Base-by-base conservation (phyloP, 2,888 invertebrate species). In the Drosophila setosimentum region DNA sequence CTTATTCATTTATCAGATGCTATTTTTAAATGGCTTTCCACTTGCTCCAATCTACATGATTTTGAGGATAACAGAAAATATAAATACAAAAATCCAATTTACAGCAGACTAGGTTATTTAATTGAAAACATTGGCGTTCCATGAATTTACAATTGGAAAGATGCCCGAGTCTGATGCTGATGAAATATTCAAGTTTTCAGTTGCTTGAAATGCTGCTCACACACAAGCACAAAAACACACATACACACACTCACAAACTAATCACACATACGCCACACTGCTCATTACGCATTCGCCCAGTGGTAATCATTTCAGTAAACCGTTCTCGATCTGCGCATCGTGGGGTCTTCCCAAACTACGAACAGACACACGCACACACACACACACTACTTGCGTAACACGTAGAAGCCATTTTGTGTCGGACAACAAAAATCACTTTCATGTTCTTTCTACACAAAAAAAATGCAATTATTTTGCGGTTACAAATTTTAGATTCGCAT, bases 301-400 rank as follows among this genome's bases (percentile, higher is more conserved):
- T 80, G 54, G 85, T 76, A 80, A 84, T 84, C 85, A 84, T 84
- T 87, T 78, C 78, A 84, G 84, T 87, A 87, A 84, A 80, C 87
- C 84, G 78, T 84, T 80, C 84, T 85, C 80, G 76, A 82, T 84
- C 82, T 71, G 60, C 53, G 54, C 76, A 62, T 59, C 66, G 30
- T 64, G 69, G 42, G 65, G 78, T 72, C 45, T 30, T 11, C 35
- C 49, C 54, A 16, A 45, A 32, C 35, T 11, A 27, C 32, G 24
- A 18, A 30, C 50, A 55, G 29, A 37, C 16, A n/a, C 18, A 49
- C 50, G 32, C 21, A 48, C 59, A 3, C 30, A 13, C 13, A 18
- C 49, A 30, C 16, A 49, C 49, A 30, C 32, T 2, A 10, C 80
- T 78, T n/a, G 78, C 78, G 32, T 42, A 60, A 55, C 82, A 80